Base-by-base conservation (phyloP, 2,113 vertebrate genomes). In the Coregonus clupeaformis region DNA sequence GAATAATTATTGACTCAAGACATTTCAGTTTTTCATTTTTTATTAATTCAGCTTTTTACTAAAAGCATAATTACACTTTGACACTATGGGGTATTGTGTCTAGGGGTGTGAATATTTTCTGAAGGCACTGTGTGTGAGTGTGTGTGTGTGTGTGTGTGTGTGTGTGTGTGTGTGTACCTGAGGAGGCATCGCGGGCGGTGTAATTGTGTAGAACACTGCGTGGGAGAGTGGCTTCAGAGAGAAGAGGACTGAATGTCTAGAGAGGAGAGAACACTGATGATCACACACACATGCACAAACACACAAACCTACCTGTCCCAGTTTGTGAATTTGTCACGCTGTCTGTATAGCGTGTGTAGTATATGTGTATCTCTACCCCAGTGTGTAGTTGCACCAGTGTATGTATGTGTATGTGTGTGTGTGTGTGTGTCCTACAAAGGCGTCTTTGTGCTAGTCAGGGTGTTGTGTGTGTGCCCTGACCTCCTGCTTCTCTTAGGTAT, bases 401-500 rank as follows among this genome's bases (percentile, higher is more conserved):
- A 16, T 42, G n/a, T 52, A 63, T 62, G 69, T 80, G 79, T 85
- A 79, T 74, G 84, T 72, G 80, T 83, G 78, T 78, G 79, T 74
- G 84, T 72, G 80, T 83, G 78, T 78, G 79, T 76, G 9, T 29
- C 25, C 74, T 72, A 91, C 91, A 92, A 92, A 91, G 88, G 81
- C 85, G 81, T 75, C 72, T 89, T 92, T 92, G 87, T 91, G 87
- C 87, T 87, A 76, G 20, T 79, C 78, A 69, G 82, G 87, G 84
- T 88, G 87, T 82, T 86, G 80, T 91, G 88, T 77, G 81, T 88
- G 87, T 89, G 87, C 88, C 85, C 89, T 90, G 89, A 88, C 89
- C 89, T 42, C 36, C 9, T 85, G 79, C 79, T 92, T 94, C 92
- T 94, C 90, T 90, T 94, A 95, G 91, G 91, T 94, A 93, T 94